phyloP scores from a whole-genome alignment of 2,113 vertebrate species.

The Martes martes region DNA sequence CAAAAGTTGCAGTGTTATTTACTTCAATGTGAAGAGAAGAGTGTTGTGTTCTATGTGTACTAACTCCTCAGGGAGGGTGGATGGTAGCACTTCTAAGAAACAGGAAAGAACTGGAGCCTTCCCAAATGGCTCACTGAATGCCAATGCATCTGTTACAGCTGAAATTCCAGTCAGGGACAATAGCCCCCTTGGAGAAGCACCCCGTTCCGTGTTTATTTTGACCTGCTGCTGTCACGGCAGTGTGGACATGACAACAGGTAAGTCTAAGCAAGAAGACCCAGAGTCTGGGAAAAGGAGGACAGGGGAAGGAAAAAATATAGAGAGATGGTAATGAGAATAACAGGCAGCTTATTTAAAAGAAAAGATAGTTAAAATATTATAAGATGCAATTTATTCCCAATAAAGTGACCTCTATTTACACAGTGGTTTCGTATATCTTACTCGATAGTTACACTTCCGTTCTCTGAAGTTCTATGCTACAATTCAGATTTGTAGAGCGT shows the following conservation, averaged over 20 bases:
- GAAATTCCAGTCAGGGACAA: neutral
- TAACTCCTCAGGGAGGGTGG: neutral
- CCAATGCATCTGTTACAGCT: neutral
- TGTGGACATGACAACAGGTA: neutral
- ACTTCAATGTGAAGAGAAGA: neutral
- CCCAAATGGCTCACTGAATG: neutral
- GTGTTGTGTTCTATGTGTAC: neutral
- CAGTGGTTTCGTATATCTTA: neutral
- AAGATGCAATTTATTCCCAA: neutral
- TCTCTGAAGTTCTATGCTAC: neutral
- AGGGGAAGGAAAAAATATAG: neutral
- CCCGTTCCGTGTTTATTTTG: neutral
- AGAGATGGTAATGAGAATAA: neutral
- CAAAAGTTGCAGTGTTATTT: slow-evolving; percentile 44
- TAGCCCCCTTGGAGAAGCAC: neutral
- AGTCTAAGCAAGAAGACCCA: neutral
- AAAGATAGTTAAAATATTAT: neutral
- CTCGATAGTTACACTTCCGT: neutral
- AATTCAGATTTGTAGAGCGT: neutral
- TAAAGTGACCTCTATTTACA: neutral
- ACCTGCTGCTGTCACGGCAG: neutral
- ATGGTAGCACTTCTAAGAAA: neutral
- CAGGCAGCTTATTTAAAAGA: neutral
- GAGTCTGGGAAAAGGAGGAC: neutral
- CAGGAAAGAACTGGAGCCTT: slow-evolving; percentile 12